Percentiles rank a stretch among this genome's conserved stretches.
Evolutionary conservation across 2,113 vertebrate genomes (phyloP).

Genomic region (Anguilla rostrata): DNA sequence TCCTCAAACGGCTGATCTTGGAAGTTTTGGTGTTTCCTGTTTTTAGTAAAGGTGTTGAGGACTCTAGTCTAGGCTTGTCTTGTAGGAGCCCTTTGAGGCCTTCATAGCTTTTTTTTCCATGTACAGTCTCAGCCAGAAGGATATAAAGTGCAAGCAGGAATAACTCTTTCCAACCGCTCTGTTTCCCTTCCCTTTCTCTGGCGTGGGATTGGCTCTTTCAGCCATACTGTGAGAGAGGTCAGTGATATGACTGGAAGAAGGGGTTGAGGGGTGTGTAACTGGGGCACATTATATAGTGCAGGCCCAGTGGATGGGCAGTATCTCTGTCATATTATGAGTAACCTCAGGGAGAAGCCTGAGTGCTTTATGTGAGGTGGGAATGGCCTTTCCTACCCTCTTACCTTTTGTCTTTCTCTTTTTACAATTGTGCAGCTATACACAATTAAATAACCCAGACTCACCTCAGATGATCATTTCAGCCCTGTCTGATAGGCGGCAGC

Average conservation of each 20-base stretch:
- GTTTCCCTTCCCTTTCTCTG: neutral
- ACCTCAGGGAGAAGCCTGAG: neutral
- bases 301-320: neutral
- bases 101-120: neutral
- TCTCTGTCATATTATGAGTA: neutral
- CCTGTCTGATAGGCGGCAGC: neutral
- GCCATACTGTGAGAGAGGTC: neutral
- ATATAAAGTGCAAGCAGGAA: no score
- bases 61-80: constrained; percentile 14
- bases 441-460: neutral
- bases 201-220: no score
- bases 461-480: neutral
- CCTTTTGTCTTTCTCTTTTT: neutral
- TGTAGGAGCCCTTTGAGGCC: neutral
- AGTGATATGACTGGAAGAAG: neutral
- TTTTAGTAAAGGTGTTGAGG: neutral
- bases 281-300: neutral
- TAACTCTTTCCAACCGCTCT: neutral
- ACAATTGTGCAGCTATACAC: neutral
- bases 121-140: neutral
- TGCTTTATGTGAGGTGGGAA: neutral
- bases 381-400: neutral
- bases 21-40: neutral
- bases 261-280: neutral
- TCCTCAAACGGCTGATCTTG: neutral